Conservation (phyloP, 2,797 vertebrate genomes). For the Australoheros facetus region DNA sequence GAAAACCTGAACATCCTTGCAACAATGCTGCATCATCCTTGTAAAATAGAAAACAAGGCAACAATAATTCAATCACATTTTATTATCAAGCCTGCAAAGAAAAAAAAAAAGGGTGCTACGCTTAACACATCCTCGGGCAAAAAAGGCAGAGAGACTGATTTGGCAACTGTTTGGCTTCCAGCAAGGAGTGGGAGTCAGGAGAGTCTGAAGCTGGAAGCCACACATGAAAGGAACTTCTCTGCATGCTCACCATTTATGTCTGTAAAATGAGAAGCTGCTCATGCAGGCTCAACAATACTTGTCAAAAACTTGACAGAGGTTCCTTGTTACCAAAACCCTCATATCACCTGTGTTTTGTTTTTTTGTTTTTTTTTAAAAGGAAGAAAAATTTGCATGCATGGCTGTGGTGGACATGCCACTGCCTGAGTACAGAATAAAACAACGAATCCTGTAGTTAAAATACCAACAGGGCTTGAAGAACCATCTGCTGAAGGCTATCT, state of each 20-base stretch:
- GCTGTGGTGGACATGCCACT: slow-evolving; percentile 13
- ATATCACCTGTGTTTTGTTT: not conserved
- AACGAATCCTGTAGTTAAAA: slow-evolving; percentile 44
- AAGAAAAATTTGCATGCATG: not conserved
- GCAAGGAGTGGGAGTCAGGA: not conserved
- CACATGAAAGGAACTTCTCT: slow-evolving; percentile 31
- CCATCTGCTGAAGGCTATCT: slow-evolving; percentile 78
- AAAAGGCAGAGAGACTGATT: slow-evolving; percentile 16
- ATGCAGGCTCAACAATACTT: slow-evolving; percentile 14
- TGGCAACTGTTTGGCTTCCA: slow-evolving; percentile 51
- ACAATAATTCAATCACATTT: slow-evolving; percentile 6
- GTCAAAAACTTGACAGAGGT: slow-evolving; percentile 5
- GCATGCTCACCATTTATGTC: slow-evolving; percentile 15
- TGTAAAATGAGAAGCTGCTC: slow-evolving; percentile 33
- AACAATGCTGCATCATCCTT: slow-evolving; percentile 4
- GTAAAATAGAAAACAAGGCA: slow-evolving; percentile 44
- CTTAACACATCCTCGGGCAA: slow-evolving; percentile 27
- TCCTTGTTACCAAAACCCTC: slow-evolving; percentile 13
- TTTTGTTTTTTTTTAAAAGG: too few species aligned
- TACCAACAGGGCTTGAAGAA: slow-evolving; percentile 44
- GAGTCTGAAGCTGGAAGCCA: slow-evolving; percentile 19
- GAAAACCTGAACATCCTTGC: slow-evolving; percentile 12
- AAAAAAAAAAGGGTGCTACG: slow-evolving; percentile 18
- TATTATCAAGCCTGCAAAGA: slow-evolving; percentile 9
- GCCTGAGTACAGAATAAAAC: slow-evolving; percentile 35